Evolutionary conservation across 1,140 invertebrate genomes (phyloP).

Genomic region (Gyrodactylus salaris): DNA sequence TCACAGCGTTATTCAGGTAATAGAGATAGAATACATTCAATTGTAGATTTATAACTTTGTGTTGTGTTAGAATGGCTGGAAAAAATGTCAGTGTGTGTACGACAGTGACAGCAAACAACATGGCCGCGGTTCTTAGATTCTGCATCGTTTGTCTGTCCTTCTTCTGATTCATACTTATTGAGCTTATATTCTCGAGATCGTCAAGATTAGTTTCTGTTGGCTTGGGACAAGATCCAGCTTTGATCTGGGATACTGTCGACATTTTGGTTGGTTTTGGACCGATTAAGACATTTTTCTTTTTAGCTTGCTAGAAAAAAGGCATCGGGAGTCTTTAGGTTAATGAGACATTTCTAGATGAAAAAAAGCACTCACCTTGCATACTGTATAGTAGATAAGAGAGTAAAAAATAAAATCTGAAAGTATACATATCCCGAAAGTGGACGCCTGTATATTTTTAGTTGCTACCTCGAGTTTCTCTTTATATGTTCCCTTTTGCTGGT

Average conservation of each 20-base stretch:
- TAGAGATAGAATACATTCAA: conserved; percentile 1
- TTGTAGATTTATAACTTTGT: not conserved
- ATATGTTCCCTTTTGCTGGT: not conserved
- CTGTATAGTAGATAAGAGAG: conserved; percentile 1
- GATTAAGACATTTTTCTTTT: not conserved
- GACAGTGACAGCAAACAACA: not conserved
- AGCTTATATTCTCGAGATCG: not conserved
- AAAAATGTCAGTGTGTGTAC: not conserved
- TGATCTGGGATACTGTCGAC: not conserved
- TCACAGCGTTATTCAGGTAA: conserved; percentile 3
- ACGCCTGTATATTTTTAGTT: not conserved
- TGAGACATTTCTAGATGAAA: not conserved
- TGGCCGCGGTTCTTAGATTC: conserved; percentile 1
- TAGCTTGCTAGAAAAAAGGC: not conserved
- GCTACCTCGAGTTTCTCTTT: not conserved
- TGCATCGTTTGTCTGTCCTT: not conserved
- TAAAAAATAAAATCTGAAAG: not conserved
- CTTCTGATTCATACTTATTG: not conserved
- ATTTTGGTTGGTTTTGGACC: not conserved
- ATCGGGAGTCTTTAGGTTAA: not conserved
- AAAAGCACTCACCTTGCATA: not conserved
- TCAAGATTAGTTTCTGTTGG: not conserved
- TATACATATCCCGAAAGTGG: not conserved
- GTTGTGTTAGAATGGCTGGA: not conserved
- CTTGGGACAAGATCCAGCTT: not conserved